Conservation (phyloP, 2,888 invertebrate species). For the Epirrita christyi region DNA sequence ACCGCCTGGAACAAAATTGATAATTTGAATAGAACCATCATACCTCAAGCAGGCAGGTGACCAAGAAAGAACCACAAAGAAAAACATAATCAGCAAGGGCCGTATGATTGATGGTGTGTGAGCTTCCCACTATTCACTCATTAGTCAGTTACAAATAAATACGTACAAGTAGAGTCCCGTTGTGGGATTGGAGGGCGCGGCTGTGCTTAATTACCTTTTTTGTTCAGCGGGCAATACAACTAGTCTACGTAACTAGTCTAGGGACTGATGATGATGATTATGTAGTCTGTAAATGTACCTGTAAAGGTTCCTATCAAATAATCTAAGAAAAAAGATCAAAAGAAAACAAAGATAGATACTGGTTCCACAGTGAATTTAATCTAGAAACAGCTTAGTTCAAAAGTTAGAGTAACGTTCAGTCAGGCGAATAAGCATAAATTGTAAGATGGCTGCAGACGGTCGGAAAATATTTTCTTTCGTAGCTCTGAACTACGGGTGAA, state of each 20-base stretch:
- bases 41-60: too few species aligned
- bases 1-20: constrained; percentile 90
- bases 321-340: background rate
- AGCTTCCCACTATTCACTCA: too few species aligned
- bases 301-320: too few species aligned
- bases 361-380: constrained; percentile 14
- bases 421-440: constrained; percentile 12
- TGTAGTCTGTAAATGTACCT: too few species aligned
- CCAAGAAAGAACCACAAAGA: too few species aligned
- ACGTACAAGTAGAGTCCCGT: background rate
- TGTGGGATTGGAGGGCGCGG: too few species aligned
- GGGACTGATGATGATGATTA: too few species aligned
- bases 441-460: constrained; percentile 11
- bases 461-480: constrained; percentile 12
- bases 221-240: too few species aligned
- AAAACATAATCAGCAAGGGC: too few species aligned
- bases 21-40: constrained; percentile 14
- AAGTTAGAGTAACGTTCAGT: constrained; percentile 10
- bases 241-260: too few species aligned
- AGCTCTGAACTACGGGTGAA: constrained; percentile 14
- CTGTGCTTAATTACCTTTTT: too few species aligned
- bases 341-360: background rate
- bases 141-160: background rate
- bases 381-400: constrained; percentile 13
- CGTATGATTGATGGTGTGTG: too few species aligned